phyloP scores from a whole-genome alignment of 92 coral and sea anemone genomes.

The Phenganax marumi region DNA sequence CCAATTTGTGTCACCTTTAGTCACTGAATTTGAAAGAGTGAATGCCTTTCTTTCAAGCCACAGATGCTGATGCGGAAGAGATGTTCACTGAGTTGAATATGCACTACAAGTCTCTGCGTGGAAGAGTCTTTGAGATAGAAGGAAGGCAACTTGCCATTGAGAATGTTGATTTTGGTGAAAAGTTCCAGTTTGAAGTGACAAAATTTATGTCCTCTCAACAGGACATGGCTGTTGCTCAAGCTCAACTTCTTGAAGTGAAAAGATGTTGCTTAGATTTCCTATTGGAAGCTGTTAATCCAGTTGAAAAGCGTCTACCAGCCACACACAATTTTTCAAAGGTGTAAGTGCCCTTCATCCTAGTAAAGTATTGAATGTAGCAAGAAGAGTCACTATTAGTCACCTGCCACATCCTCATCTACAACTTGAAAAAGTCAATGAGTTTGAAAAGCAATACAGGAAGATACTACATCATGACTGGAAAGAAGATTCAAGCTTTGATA shows the following conservation, averaged over 20 bases:
- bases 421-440: background rate
- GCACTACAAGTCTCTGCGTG: conserved; percentile 4
- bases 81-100: background rate
- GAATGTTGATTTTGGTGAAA: conserved; percentile 1
- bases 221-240: background rate
- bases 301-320: conserved; percentile 7
- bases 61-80: conserved; percentile 13
- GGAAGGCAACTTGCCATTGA: conserved; percentile 1
- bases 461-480: conserved; percentile 7
- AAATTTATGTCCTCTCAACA: background rate
- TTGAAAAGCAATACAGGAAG: conserved; percentile 6
- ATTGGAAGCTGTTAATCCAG: conserved; percentile 17
- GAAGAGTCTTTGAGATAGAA: background rate
- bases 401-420: background rate
- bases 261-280: background rate
- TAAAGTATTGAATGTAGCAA: background rate
- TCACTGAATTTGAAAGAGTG: conserved; percentile 15
- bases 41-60: conserved; percentile 7
- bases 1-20: conserved; percentile 19
- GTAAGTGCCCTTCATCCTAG: conserved; percentile 1
- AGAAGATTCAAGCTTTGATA: background rate
- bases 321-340: background rate
- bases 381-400: background rate
- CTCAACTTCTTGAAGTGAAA: background rate
- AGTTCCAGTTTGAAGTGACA: background rate